Evolutionary conservation across 2,888 invertebrate genomes (phyloP).

Genomic region (Malthinus flaveolus): DNA sequence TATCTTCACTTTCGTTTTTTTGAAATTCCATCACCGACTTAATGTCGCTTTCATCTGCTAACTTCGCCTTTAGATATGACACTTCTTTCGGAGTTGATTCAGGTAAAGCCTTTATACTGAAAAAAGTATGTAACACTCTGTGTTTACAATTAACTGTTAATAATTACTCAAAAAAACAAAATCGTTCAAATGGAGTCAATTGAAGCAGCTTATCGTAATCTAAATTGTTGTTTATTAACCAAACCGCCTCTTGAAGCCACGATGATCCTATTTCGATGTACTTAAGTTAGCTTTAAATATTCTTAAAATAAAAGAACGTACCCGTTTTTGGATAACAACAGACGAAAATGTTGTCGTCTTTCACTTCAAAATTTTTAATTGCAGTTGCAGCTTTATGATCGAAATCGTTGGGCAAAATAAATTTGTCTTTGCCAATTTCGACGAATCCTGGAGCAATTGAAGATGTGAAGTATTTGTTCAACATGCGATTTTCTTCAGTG

Average conservation of each 20-base stretch:
- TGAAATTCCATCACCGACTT: background rate
- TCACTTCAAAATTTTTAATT: constrained; percentile 55
- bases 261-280: constrained; percentile 70
- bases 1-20: constrained; percentile 54
- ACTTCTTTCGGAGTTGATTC: too few relatives aligned
- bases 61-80: background rate
- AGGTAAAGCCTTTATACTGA: too few relatives aligned
- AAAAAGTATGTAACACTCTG: too few relatives aligned
- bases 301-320: constrained; percentile 36
- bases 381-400: constrained; percentile 36
- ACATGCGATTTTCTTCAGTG: background rate
- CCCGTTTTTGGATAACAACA: constrained; percentile 62
- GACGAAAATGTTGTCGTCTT: constrained; percentile 59
- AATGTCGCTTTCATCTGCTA: background rate
- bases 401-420: background rate
- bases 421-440: background rate
- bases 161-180: constrained; percentile 70
- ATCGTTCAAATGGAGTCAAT: constrained; percentile 60
- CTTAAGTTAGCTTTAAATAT: background rate
- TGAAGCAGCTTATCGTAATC: constrained; percentile 62
- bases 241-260: constrained; percentile 77
- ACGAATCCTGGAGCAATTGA: background rate
- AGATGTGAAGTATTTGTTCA: background rate
- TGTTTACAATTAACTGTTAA: background rate
- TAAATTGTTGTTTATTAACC: constrained; percentile 66